Base-by-base conservation (phyloP, 2,113 vertebrate genomes). In the Chloebia gouldiae region DNA sequence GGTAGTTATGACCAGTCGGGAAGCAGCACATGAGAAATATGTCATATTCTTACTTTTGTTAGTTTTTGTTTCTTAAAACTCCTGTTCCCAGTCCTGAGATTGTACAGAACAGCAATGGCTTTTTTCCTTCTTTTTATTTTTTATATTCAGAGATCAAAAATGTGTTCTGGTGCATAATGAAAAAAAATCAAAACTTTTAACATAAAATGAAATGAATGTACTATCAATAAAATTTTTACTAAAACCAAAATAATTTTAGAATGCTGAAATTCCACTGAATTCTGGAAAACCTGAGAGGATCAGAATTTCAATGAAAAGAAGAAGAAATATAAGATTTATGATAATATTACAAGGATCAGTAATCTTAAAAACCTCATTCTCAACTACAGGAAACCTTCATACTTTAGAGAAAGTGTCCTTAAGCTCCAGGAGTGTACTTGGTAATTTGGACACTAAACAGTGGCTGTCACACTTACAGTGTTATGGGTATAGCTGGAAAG, bases 381-480 rank as follows among this genome's bases (percentile, higher is more conserved):
- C 14, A 68, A 14, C 17, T 37, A 15, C 4, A 59, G 18, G 25
- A 24, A 35, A 42, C 16, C 11, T 69, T 51, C 37, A 88, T 27
- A 61, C 21, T 51, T 60, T 17, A 35, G 16, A 61, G n/a, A 57
- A 70, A 53, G 25, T 50, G 12, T 81, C 12, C 45, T 56, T 76
- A 57, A 49, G 3, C 45, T 56, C 10, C 19, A 56, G 11, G 12
- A 75, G 3, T 53, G 8, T 42, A 40, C 15, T 33, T 59, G 30
- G 33, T 23, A 80, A n/a, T 27, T 21, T 21, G 72, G 28, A 77
- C 35, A 37, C 15, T 80, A 28, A 69, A 33, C 11, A 47, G 23
- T 28, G 33, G 7, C 47, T 1, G 1, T 40, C 9, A 6, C 15
- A 49, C 10, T 11, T 47, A 56, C 2, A 59, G 2, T 23, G 23